Evolutionary conservation across 1,140 invertebrate species (phyloP).

Genomic region (Acromyrmex charruanus): DNA sequence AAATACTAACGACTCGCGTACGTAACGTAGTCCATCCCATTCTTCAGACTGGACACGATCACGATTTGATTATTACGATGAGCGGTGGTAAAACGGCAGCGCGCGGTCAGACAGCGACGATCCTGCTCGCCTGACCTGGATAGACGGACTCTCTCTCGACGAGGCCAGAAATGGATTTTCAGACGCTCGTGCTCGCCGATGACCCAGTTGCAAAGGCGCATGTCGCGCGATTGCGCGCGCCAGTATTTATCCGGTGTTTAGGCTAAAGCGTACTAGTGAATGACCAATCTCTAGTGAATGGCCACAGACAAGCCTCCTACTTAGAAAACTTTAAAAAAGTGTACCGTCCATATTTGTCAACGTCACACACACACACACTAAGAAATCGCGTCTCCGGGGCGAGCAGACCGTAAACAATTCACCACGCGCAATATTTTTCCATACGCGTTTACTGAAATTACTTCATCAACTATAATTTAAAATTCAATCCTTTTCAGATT

Average conservation of each 20-base stretch:
- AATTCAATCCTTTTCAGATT: neutral
- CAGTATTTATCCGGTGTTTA: conserved; percentile 77
- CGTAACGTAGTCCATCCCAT: conserved; percentile 86
- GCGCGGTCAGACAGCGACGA: conserved; percentile 54
- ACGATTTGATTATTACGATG: conserved; percentile 54
- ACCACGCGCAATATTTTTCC: neutral
- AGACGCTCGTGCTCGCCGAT: conserved; percentile 73
- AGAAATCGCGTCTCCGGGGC: neutral
- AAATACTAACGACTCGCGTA: conserved; percentile 84
- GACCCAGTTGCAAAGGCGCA: conserved; percentile 84
- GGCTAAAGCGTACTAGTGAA: conserved; percentile 41
- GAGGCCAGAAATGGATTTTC: conserved; percentile 80
- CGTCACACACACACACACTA: neutral
- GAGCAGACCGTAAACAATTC: too few species aligned
- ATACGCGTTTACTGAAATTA: neutral
- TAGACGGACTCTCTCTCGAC: conserved; percentile 75
- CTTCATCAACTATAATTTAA: neutral
- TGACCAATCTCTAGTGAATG: conserved; percentile 55
- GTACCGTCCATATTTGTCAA: neutral
- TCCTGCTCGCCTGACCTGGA: conserved; percentile 82
- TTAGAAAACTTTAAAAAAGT: neutral
- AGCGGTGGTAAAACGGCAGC: neutral
- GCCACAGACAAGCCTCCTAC: conserved; percentile 6
- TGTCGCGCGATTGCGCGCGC: conserved; percentile 81
- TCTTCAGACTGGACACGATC: conserved; percentile 50